Percentiles rank a stretch among this genome's conserved stretches.
phyloP scores from a whole-genome alignment of 2,888 invertebrate genomes.

The Dasysyrphus albostriatus region DNA sequence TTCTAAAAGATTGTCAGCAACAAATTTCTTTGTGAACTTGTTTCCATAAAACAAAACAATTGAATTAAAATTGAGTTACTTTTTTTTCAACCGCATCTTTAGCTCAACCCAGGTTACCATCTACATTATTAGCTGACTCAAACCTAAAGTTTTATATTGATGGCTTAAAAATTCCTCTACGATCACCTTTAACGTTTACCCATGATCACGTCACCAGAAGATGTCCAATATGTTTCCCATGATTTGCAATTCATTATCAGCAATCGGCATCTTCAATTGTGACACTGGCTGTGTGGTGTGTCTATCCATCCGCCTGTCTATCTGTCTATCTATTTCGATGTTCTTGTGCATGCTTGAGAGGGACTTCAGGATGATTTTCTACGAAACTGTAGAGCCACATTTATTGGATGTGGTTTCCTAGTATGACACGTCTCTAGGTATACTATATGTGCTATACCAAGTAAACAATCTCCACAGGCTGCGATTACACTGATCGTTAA shows the following conservation, averaged over 20 bases:
- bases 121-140: background rate
- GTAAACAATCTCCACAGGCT: slow-evolving; percentile 34
- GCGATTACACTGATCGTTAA: slow-evolving; percentile 56
- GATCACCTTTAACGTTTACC: slow-evolving; percentile 14
- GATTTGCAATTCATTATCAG: slow-evolving; percentile 38
- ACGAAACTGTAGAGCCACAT: slow-evolving; percentile 42
- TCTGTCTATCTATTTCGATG: slow-evolving; percentile 39
- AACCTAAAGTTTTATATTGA: background rate
- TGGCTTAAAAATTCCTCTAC: background rate
- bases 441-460: background rate
- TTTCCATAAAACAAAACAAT: too few relatives aligned
- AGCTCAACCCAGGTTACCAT: background rate
- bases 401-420: slow-evolving; percentile 62
- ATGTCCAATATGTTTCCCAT: slow-evolving; percentile 58
- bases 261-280: slow-evolving; percentile 35
- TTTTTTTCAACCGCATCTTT: too few relatives aligned
- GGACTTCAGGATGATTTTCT: slow-evolving; percentile 49
- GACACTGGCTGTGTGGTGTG: slow-evolving; percentile 44
- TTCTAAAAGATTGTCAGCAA: too few relatives aligned
- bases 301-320: slow-evolving; percentile 49
- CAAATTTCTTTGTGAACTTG: too few relatives aligned
- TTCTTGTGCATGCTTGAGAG: slow-evolving; percentile 44
- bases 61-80: too few relatives aligned
- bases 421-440: slow-evolving; percentile 55
- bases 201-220: slow-evolving; percentile 54